Conservation (phyloP, 2,113 vertebrate genomes). For the Trematomus loennbergii region DNA sequence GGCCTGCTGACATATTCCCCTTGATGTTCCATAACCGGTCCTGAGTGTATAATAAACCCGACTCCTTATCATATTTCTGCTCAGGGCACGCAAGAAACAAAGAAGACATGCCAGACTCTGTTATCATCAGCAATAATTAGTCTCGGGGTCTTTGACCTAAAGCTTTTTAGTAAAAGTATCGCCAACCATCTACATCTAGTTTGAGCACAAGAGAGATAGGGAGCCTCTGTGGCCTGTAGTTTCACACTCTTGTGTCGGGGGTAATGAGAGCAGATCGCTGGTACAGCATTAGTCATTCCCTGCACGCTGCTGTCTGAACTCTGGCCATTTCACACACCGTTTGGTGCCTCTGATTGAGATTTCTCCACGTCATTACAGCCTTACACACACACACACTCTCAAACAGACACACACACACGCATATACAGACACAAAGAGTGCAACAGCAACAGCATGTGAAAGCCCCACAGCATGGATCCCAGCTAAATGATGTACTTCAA, state of each 20-base stretch:
- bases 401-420: not conserved
- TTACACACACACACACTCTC: not conserved
- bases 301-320: slow-evolving; percentile 59
- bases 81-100: not conserved
- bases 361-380: slow-evolving; percentile 61
- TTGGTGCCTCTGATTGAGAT: slow-evolving; percentile 66
- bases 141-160: not conserved
- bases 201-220: slow-evolving; percentile 21
- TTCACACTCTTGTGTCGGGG: slow-evolving; percentile 27
- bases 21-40: slow-evolving; percentile 21
- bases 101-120: not conserved
- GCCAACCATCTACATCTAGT: not conserved
- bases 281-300: slow-evolving; percentile 58
- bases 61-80: not conserved
- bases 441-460: not conserved
- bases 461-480: not conserved
- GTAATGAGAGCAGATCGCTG: slow-evolving; percentile 46
- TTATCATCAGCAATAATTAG: slow-evolving; percentile 8
- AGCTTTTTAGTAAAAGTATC: slow-evolving; percentile 22
- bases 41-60: slow-evolving; percentile 11
- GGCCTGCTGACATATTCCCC: slow-evolving; percentile 17
- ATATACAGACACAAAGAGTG: not conserved
- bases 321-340: slow-evolving; percentile 67
- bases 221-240: slow-evolving; percentile 29
- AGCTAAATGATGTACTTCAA: slow-evolving; percentile 7